Base-by-base conservation (phyloP, 2,888 invertebrate genomes). In the Limnephilus rhombicus region DNA sequence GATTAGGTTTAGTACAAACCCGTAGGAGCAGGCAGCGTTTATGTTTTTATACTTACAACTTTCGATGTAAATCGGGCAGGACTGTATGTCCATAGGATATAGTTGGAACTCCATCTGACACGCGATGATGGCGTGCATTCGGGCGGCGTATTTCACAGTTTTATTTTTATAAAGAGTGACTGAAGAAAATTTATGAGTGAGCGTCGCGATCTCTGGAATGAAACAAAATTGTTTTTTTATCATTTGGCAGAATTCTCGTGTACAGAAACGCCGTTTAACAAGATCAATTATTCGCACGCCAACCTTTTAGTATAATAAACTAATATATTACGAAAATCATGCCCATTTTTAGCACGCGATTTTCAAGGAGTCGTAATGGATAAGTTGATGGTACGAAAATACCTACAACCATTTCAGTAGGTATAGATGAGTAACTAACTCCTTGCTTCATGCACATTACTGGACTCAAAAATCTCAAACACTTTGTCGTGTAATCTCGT, bases 41-140 rank as follows among this genome's bases (percentile, higher is more conserved):
- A n/a, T 24, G 24, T 24, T 68, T 68, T 68, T n/a, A 82, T 94
- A 97, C 98, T 97, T 95, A 98, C 98, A 98, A 95, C 98, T 98
- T 95, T 98, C 98, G 93, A 98, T 97, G 94, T 97, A 97, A 94
- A 98, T 97, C 15, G 98, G 98, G 94, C 98, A 98, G 80, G 97
- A 97, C 96, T 98, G 98, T 94, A 98, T 98, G 95, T 98, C 98
- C 97, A 98, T 98, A 41, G 98, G 98, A 94, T 98, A 98, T 90
- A 98, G 97, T 95, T 98, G 98, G 95, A 98, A 98, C 95, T 98
- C 98, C 98, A 98, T 98, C 95, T 98, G 98, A 95, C 98, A 98
- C 92, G 98, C 98, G 91, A 98, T 97, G 94, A 98, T 98, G 0
- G 98, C 98, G 94, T 98, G 98, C 98, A 98, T 98, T 93, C 98